Percentiles rank a stretch among this genome's conserved stretches.
Conservation (phyloP, 1,140 invertebrate species). For the Halesus radiatus region DNA sequence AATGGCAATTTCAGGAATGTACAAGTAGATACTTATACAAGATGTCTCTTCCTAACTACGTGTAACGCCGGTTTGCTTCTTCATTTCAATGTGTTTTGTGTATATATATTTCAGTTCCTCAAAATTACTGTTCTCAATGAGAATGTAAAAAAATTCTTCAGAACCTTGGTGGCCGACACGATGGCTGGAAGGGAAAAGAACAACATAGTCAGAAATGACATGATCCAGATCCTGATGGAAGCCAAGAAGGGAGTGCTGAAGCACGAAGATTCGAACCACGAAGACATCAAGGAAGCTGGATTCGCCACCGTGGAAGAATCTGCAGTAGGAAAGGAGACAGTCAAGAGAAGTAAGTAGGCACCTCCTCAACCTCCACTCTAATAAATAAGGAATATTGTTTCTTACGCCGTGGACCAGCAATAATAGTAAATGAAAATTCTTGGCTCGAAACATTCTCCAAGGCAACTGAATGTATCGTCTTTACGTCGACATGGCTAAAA, state of each 20-base stretch:
- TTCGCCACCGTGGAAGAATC: slow-evolving; percentile 56
- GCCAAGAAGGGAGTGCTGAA: slow-evolving; percentile 49
- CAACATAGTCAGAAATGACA: slow-evolving; percentile 67
- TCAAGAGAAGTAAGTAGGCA: slow-evolving; percentile 36
- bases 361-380: no score
- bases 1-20: no score
- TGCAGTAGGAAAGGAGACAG: slow-evolving; percentile 40
- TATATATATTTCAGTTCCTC: background rate
- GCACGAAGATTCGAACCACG: slow-evolving; percentile 13
- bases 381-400: no score
- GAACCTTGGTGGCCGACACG: slow-evolving; percentile 63
- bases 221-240: slow-evolving; percentile 61
- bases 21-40: no score
- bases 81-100: no score
- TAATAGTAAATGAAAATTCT: no score
- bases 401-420: no score
- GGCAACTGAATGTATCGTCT: no score
- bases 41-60: no score
- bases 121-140: background rate
- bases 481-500: no score
- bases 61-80: no score
- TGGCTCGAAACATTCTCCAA: no score
- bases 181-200: slow-evolving; percentile 67
- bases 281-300: slow-evolving; percentile 50
- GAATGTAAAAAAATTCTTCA: slow-evolving; percentile 59